These are phyloP conservation scores for Sycon ciliatum DNA, from an alignment of 37 sponge, comb jelly and placozoan genomes.

Conservation along the genomic window DNA sequence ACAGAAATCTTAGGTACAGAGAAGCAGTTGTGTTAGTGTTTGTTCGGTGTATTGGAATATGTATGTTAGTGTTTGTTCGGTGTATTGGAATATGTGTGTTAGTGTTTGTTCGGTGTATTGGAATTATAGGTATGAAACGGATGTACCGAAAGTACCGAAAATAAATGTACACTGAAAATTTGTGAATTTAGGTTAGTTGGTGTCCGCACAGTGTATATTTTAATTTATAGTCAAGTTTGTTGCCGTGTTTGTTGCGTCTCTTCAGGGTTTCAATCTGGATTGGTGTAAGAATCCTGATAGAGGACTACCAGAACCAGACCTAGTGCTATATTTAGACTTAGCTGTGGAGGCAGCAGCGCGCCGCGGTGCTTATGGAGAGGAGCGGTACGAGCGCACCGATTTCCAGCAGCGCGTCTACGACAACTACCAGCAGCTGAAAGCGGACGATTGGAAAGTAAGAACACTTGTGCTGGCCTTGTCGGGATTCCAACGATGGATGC, in stretches of 20 bases:
- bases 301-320: constrained; percentile 67
- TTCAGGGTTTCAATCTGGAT: constrained; percentile 44
- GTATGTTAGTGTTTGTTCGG: too few relatives aligned
- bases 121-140: too few relatives aligned
- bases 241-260: neutral
- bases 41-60: too few relatives aligned
- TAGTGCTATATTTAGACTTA: constrained; percentile 60
- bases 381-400: constrained; percentile 61
- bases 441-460: constrained; percentile 38
- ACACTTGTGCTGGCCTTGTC: too few relatives aligned
- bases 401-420: constrained; percentile 51
- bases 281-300: constrained; percentile 75
- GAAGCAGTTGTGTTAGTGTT: too few relatives aligned
- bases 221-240: neutral
- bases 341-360: constrained; percentile 40
- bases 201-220: too few relatives aligned
- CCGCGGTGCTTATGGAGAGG: constrained; percentile 58
- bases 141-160: neutral
- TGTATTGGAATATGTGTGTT: too few relatives aligned
- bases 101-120: too few relatives aligned
- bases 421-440: constrained; percentile 38
- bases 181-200: too few relatives aligned
- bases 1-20: too few relatives aligned
- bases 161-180: neutral
- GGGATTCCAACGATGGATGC: too few relatives aligned